These are phyloP conservation scores for Antedon mediterranea DNA, from an alignment of 53 echinoderm and acorn worm species.

Conservation along the genomic window DNA sequence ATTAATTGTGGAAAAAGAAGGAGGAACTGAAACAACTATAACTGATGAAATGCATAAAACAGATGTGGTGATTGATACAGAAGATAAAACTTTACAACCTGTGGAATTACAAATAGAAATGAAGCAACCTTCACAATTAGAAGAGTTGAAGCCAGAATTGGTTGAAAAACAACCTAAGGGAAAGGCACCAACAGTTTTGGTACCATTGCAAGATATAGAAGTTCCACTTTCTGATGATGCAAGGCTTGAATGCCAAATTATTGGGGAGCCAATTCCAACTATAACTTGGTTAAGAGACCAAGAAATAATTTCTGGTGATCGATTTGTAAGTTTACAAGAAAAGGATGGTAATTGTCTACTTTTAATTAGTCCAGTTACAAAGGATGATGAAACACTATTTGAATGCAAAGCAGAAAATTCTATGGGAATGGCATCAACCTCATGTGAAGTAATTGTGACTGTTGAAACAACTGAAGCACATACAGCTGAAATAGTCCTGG, in stretches of 20 bases:
- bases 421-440: conserved; percentile 37
- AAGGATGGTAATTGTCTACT: conserved; percentile 59
- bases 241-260: conserved; percentile 48
- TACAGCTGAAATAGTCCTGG: conserved; percentile 13
- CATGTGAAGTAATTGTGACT: conserved; percentile 43
- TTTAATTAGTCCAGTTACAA: conserved; percentile 35
- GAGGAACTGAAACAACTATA: conserved; percentile 3
- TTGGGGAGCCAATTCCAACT: conserved; percentile 68
- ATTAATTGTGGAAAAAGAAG: conserved; percentile 29
- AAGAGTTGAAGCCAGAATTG: conserved; percentile 5
- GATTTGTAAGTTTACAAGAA: conserved; percentile 60
- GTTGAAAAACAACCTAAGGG: conserved; percentile 4
- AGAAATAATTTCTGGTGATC: conserved; percentile 44
- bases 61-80: conserved; percentile 40
- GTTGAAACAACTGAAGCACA: conserved; percentile 14
- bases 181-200: conserved; percentile 8
- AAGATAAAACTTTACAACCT: conserved; percentile 32
- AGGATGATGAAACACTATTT: conserved; percentile 59
- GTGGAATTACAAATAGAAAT: conserved; percentile 33
- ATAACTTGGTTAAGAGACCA: conserved; percentile 71
- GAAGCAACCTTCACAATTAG: conserved; percentile 14
- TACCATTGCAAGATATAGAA: background rate
- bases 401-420: conserved; percentile 44
- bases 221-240: conserved; percentile 28
- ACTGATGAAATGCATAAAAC: conserved; percentile 17